Base-by-base conservation (phyloP, 2,797 vertebrate genomes). In the Melopsittacus undulatus region DNA sequence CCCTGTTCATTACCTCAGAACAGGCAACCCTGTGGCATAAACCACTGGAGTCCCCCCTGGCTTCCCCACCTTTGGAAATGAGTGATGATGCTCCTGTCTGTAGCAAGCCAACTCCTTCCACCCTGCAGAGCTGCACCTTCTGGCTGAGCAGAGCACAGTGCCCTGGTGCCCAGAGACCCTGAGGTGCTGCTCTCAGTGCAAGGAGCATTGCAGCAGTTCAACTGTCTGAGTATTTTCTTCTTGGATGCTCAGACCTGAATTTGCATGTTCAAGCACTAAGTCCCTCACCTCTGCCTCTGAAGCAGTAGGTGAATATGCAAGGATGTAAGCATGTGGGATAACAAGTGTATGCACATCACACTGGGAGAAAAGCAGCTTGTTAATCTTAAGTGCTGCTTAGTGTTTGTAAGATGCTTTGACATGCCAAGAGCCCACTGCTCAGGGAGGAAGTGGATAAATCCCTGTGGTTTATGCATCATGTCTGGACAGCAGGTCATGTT, bases 191-290 rank as follows among this genome's bases (percentile, higher is more conserved):
- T 32, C 14, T 43, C 38, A 3, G 5, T 46, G 56, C 43, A 52
- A 83, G 57, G n/a, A 95, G 45, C 51, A 15, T 36, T 67, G 30
- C 42, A 67, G 30, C 36, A 42, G 10, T 19, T 90, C 43, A 66
- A 16, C 27, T 36, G 3, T 10, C 59, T 40, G 24, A 59, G 12
- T 12, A 22, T 34, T 79, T 80, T 32, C n/a, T 79, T 67, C 82
- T 43, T 38, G 16, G 34, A 24, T 82, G 46, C 62, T 96, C 51
- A 86, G 49, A 40, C 49, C 32, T 73, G 45, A 80, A 91, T 94
- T 91, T 92, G 66, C 80, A 83, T 91, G 90, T 91, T 83, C 30
- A 90, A 91, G 72, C 45, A 69, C 34, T 4, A 38, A 69, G 64
- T 57, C 48, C 45, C 49, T 52, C 76, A 78, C 10, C 38, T 86